Evolutionary conservation across 2,113 vertebrate species (phyloP).

Genomic region (Varanus salvator): DNA sequence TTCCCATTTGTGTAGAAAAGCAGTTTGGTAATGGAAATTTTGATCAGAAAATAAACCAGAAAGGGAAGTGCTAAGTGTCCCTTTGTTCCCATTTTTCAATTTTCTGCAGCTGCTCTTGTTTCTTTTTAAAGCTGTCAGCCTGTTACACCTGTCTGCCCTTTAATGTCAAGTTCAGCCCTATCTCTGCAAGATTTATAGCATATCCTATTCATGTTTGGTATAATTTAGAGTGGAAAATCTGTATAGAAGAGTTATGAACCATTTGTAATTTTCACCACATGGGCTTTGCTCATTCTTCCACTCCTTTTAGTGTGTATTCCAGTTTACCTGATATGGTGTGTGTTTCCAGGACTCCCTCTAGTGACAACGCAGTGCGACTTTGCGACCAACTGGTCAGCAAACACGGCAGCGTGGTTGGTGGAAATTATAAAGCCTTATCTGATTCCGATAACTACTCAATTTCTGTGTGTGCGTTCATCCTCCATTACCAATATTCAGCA

Average conservation of each 20-base stretch:
- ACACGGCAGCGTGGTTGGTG: neutral
- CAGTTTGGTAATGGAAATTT: too few species aligned
- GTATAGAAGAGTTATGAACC: neutral
- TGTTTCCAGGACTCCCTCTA: neutral
- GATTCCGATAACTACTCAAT: neutral
- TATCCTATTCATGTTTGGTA: neutral
- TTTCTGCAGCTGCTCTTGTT: neutral
- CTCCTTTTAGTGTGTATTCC: neutral
- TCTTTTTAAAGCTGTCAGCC: neutral
- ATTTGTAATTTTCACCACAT: too few species aligned
- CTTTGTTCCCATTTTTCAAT: neutral
- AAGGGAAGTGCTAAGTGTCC: neutral
- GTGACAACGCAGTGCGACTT: neutral
- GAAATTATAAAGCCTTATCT: neutral
- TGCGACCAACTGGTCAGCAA: neutral
- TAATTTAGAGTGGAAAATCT: neutral
- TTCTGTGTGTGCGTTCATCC: neutral
- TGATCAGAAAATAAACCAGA: neutral
- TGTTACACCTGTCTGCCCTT: neutral
- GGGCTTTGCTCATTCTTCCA: neutral
- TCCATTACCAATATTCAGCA: neutral
- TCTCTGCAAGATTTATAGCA: too few species aligned
- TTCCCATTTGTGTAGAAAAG: neutral
- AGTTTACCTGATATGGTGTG: neutral
- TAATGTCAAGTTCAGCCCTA: too few species aligned